Percentiles rank a stretch among this genome's conserved stretches.
phyloP scores from a whole-genome alignment of 1,140 invertebrate genomes.

The Formica exsecta region DNA sequence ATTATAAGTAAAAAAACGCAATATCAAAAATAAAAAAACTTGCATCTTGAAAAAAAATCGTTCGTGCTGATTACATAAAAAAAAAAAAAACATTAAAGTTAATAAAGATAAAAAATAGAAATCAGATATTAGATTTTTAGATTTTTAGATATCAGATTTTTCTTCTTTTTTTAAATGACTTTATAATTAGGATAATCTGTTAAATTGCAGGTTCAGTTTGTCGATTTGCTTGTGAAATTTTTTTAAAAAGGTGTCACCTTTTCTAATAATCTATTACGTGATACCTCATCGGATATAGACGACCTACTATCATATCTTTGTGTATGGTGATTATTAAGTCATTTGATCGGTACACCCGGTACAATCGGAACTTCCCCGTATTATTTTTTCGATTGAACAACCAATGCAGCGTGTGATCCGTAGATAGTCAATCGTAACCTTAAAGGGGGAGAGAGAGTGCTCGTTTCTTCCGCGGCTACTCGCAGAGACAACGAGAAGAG shows the following conservation, averaged over 20 bases:
- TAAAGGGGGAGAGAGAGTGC: constrained; percentile 27
- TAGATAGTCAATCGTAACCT: constrained; percentile 31
- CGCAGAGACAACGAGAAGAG: constrained; percentile 59
- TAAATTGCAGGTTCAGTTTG: background rate
- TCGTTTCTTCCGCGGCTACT: constrained; percentile 44
- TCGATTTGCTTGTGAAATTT: background rate
- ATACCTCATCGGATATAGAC: too few relatives aligned
- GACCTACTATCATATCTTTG: background rate
- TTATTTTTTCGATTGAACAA: background rate
- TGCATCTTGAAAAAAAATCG: background rate
- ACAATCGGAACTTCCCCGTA: constrained; percentile 32
- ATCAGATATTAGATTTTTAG: background rate
- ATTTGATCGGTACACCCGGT: constrained; percentile 21
- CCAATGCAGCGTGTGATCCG: constrained; percentile 31
- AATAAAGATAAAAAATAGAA: background rate
- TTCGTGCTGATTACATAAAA: background rate
- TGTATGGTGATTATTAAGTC: background rate
- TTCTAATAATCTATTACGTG: background rate
- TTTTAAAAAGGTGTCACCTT: background rate
- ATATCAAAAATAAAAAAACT: background rate
- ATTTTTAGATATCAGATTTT: background rate
- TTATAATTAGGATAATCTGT: background rate
- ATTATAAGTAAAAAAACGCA: background rate
- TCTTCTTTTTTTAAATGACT: background rate
- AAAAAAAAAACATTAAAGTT: background rate